phyloP scores from a whole-genome alignment of 1,140 invertebrate species.

The Lithobius niger region DNA sequence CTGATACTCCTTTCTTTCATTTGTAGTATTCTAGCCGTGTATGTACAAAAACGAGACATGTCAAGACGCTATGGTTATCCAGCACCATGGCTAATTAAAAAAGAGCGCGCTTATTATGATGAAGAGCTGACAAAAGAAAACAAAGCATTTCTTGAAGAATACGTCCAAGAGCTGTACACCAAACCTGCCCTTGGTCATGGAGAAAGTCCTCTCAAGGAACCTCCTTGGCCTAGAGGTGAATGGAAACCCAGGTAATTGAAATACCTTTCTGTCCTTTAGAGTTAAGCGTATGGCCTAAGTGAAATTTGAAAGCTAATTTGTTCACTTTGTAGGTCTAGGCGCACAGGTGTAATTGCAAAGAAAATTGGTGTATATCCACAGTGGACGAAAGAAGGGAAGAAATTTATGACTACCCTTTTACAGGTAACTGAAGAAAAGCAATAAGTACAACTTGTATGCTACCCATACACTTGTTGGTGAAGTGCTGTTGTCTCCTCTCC shows the following conservation, averaged over 20 bases:
- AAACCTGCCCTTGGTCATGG: conserved; percentile 31
- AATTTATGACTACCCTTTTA: conserved; percentile 61
- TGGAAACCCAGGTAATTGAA: conserved; percentile 42
- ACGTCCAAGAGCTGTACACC: conserved; percentile 48
- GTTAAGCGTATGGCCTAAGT: too few species aligned
- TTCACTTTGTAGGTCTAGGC: conserved; percentile 32
- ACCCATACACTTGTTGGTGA: too few species aligned
- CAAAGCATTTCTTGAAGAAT: conserved; percentile 62
- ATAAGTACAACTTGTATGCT: too few species aligned
- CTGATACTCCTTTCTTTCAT: too few species aligned
- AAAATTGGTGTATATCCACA: conserved; percentile 90
- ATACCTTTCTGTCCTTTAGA: too few species aligned
- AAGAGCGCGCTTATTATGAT: conserved; percentile 31
- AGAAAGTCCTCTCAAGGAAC: conserved; percentile 40
- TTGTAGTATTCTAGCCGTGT: too few species aligned
- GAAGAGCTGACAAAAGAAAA: conserved; percentile 66
- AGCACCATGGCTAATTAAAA: conserved; percentile 19
- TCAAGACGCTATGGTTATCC: conserved; percentile 21
- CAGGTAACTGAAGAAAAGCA: too few species aligned
- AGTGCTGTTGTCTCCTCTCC: too few species aligned
- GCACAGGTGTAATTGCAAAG: conserved; percentile 74
- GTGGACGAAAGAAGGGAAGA: conserved; percentile 76
- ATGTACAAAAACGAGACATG: neutral
- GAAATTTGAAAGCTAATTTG: too few species aligned
- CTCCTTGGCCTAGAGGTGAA: conserved; percentile 36